These are phyloP conservation scores for Callipepla californica DNA, from an alignment of 2,113 vertebrate species.

Conservation along the genomic window DNA sequence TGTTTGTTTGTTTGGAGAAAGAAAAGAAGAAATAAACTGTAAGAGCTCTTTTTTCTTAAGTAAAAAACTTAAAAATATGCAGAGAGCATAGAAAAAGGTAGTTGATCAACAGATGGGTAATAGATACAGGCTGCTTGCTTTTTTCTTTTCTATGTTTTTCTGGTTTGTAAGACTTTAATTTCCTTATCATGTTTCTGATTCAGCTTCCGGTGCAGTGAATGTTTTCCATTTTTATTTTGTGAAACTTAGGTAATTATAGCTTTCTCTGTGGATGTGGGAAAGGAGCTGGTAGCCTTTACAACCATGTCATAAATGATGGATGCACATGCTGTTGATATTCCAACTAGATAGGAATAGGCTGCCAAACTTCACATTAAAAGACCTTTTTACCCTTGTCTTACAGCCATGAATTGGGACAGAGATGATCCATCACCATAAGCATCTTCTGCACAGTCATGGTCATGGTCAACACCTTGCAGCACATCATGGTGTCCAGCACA, in stretches of 20 bases:
- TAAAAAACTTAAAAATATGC: neutral
- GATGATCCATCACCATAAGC: neutral
- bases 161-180: neutral
- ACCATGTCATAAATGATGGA: neutral
- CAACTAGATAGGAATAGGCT: neutral
- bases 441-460: neutral
- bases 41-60: neutral
- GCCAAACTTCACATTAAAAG: neutral
- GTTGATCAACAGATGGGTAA: neutral
- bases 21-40: neutral
- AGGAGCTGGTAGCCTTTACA: neutral
- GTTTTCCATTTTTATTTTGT: neutral
- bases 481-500: too few relatives aligned
- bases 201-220: neutral
- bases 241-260: neutral
- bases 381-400: neutral
- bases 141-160: neutral
- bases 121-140: rapidly evolving
- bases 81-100: neutral
- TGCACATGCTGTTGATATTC: neutral
- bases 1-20: neutral
- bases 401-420: neutral
- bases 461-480: neutral
- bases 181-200: neutral
- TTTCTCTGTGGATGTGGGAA: neutral